Conservation (phyloP, 2,113 vertebrate genomes). For the Emberiza fucata region DNA sequence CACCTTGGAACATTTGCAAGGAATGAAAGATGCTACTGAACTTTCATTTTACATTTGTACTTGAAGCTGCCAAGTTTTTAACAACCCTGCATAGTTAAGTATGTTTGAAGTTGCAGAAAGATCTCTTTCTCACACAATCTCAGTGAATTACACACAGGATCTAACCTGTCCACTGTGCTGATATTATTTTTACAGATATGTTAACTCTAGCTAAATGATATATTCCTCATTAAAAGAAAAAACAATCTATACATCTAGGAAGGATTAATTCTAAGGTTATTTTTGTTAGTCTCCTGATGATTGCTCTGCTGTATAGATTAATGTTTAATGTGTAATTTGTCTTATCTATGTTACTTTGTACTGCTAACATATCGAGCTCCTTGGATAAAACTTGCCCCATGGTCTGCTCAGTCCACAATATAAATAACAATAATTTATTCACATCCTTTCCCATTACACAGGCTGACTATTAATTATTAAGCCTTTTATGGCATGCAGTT, state of each 20-base stretch:
- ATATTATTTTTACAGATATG: not conserved
- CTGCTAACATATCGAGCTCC: not conserved
- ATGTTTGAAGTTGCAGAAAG: not conserved
- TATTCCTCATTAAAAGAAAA: not conserved
- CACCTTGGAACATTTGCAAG: not conserved
- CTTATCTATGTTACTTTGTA: slow-evolving; percentile 34
- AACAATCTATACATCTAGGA: not conserved
- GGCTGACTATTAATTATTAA: slow-evolving; percentile 11
- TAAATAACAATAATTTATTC: not conserved
- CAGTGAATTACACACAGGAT: not conserved
- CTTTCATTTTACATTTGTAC: not conserved
- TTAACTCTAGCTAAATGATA: not conserved
- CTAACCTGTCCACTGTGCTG: not conserved
- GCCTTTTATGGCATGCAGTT: not conserved
- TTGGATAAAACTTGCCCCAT: slow-evolving; percentile 9
- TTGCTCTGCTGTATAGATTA: slow-evolving; percentile 4
- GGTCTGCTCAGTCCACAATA: not conserved
- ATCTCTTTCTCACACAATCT: not conserved
- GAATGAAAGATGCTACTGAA: not conserved
- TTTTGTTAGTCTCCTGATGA: not conserved
- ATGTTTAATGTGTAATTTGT: slow-evolving; percentile 16
- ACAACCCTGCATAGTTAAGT: not conserved
- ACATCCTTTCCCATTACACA: not conserved
- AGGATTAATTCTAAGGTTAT: not conserved
- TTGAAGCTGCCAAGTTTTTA: not conserved